Conservation (phyloP, 2,113 vertebrate species). For the Sapayoa aenigma region DNA sequence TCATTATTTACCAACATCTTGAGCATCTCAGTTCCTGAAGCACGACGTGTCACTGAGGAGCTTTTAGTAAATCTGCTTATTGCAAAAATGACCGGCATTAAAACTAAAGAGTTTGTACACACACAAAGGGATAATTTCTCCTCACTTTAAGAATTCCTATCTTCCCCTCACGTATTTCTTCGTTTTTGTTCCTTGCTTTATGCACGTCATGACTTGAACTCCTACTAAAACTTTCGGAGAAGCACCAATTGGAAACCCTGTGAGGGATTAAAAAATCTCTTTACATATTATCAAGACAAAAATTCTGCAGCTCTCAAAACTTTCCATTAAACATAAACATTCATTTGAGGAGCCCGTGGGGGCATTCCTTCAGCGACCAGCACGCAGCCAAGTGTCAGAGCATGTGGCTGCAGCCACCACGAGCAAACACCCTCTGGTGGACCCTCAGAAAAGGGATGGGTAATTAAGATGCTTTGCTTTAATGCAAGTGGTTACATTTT, state of each 20-base stretch:
- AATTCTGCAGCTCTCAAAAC: background rate
- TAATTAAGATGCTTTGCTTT: background rate
- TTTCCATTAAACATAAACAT: background rate
- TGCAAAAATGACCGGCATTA: background rate
- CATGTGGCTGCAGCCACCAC: background rate
- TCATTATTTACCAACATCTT: background rate
- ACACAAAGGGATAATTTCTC: background rate
- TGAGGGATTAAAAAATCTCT: background rate
- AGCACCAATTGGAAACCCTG: background rate
- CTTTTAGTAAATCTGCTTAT: background rate
- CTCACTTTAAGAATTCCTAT: background rate
- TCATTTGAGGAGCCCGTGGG: background rate
- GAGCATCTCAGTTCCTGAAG: background rate
- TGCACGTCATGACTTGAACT: background rate
- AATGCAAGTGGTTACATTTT: background rate
- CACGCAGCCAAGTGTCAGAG: background rate
- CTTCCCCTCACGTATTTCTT: background rate
- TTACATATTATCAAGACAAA: background rate
- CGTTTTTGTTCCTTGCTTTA: background rate
- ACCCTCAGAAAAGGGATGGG: background rate
- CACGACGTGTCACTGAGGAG: background rate
- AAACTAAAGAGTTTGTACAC: background rate
- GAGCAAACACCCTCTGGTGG: background rate
- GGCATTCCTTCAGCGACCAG: background rate
- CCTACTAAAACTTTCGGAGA: background rate